A percentile compares a stretch with the other conserved stretches of the same genome.
These are phyloP conservation scores for Sarcophaga caerulescens DNA, from an alignment of 2,888 invertebrate genomes.

Conservation along the genomic window DNA sequence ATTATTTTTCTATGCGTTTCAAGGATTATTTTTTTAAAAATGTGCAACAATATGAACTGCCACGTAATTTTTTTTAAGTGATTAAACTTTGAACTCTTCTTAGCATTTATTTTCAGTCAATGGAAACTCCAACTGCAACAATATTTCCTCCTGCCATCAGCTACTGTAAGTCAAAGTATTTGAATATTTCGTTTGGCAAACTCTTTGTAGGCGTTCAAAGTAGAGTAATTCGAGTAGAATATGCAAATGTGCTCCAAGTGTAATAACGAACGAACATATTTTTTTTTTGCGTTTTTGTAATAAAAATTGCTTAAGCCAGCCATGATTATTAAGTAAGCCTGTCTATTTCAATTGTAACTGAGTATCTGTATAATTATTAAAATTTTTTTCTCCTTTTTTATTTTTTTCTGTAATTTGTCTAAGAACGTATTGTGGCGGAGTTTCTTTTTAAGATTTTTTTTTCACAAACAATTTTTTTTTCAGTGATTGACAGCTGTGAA, in stretches of 20 bases:
- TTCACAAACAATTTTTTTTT: background rate
- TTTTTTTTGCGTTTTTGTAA: background rate
- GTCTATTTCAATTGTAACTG: constrained; percentile 28
- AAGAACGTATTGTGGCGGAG: constrained; percentile 6
- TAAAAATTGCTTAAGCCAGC: constrained; percentile 41
- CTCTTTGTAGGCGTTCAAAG: constrained; percentile 59
- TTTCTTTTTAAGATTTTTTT: background rate
- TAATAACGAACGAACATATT: constrained; percentile 28
- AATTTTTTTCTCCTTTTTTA: background rate
- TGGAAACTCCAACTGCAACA: too few relatives aligned
- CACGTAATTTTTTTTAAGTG: constrained; percentile 21
- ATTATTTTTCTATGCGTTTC: constrained; percentile 41
- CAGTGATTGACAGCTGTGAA: constrained; percentile 29
- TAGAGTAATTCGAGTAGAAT: constrained; percentile 48
- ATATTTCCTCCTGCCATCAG: too few relatives aligned
- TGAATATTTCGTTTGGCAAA: too few relatives aligned
- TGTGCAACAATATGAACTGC: constrained; percentile 5
- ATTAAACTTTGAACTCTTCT: constrained; percentile 60
- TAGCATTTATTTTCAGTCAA: constrained; percentile 19
- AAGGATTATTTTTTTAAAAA: background rate
- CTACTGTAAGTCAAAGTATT: too few relatives aligned
- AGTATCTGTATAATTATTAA: constrained; percentile 17
- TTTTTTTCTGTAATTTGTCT: background rate
- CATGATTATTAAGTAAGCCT: constrained; percentile 26
- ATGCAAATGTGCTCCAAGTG: constrained; percentile 41